phyloP scores from a whole-genome alignment of 2,797 vertebrate species.

The Dendrocincla fuliginosa region DNA sequence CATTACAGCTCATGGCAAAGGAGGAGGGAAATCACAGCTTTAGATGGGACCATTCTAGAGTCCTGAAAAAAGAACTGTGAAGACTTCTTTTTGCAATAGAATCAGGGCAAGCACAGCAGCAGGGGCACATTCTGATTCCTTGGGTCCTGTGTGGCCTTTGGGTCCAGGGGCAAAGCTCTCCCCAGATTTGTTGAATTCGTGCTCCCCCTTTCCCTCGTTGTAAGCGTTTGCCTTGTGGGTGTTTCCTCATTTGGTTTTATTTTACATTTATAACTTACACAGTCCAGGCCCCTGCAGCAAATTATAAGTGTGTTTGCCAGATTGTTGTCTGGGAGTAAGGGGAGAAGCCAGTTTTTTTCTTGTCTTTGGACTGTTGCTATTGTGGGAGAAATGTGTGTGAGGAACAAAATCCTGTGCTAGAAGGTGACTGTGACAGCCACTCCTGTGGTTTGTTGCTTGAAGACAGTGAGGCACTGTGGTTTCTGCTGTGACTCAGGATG shows the following conservation, averaged over 20 bases:
- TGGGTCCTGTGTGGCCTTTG: background rate
- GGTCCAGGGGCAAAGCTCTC: background rate
- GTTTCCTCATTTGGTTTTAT: slow-evolving; percentile 10
- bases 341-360: slow-evolving; percentile 28
- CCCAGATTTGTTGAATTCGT: background rate
- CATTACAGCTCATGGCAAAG: fast-evolving
- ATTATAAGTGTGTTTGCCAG: slow-evolving; percentile 65
- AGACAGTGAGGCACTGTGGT: background rate
- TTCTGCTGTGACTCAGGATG: background rate
- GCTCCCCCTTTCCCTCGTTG: background rate
- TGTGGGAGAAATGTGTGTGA: slow-evolving; percentile 25
- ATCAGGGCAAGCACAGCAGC: background rate
- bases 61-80: too few species aligned
- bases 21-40: background rate
- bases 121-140: background rate
- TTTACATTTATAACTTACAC: slow-evolving; percentile 38
- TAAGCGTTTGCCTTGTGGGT: background rate
- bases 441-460: background rate
- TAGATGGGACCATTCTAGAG: fast-evolving
- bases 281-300: slow-evolving; percentile 47
- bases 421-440: background rate
- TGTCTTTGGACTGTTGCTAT: slow-evolving; percentile 1
- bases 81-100: background rate
- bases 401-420: slow-evolving; percentile 13
- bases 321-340: slow-evolving; percentile 25